phyloP scores from a whole-genome alignment of 37 sponge, comb jelly and placozoan species.

The Theonella swinhoei region DNA sequence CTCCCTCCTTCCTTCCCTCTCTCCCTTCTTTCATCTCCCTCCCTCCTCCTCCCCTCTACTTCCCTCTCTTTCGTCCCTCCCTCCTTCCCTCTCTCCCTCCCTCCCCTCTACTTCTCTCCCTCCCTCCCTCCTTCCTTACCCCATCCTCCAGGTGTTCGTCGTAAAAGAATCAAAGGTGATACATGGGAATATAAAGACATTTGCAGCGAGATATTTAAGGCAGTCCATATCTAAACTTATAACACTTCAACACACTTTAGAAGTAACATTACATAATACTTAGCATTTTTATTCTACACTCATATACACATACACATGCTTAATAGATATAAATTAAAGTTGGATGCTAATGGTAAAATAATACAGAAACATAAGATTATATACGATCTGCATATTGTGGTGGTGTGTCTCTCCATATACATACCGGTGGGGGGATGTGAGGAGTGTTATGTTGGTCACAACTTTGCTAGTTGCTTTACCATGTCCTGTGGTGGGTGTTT shows the following conservation, averaged over 20 bases:
- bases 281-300: too few species aligned
- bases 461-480: constrained; percentile 37
- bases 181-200: constrained; percentile 85
- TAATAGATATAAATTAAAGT: background rate
- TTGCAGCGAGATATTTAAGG: constrained; percentile 80
- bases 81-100: background rate
- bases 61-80: background rate
- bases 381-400: background rate
- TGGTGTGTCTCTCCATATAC: background rate
- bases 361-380: background rate
- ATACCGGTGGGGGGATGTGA: background rate
- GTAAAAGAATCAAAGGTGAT: constrained; percentile 91
- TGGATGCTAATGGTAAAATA: background rate
- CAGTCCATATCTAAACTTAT: constrained; percentile 63
- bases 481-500: constrained; percentile 54
- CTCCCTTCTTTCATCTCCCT: background rate
- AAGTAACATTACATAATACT: too few species aligned
- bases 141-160: constrained; percentile 73
- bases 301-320: background rate
- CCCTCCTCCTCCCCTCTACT: background rate
- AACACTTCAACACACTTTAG: background rate
- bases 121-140: too few species aligned
- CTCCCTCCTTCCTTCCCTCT: too few species aligned
- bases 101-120: background rate
- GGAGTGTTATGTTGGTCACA: background rate